A percentile compares a stretch with the other conserved stretches of the same genome.
Conservation (phyloP, 1,140 invertebrate species). For the Musca vetustissima region DNA sequence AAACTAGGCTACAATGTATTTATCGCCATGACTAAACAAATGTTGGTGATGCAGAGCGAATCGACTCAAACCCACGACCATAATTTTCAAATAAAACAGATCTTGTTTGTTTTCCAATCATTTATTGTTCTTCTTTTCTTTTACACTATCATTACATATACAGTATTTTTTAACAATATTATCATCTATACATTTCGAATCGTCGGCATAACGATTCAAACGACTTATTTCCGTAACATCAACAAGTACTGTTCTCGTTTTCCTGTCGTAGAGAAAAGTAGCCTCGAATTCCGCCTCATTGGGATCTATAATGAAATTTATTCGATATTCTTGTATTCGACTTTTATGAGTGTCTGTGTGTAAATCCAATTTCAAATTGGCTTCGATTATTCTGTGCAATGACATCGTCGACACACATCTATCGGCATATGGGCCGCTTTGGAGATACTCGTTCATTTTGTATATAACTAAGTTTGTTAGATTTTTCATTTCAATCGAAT, state of each 20-base stretch:
- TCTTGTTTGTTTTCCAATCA: background rate
- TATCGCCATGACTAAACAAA: no score
- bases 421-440: background rate
- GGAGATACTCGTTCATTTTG: background rate
- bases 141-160: background rate
- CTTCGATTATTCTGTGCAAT: background rate
- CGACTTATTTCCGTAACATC: constrained; percentile 16
- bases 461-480: background rate
- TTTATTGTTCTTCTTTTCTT: background rate
- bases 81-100: no score
- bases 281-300: constrained; percentile 11
- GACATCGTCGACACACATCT: background rate
- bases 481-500: background rate
- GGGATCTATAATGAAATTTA: background rate
- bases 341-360: background rate
- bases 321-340: background rate
- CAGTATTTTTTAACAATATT: constrained; percentile 18
- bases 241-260: background rate
- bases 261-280: background rate
- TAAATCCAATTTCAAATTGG: background rate
- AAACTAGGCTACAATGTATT: no score
- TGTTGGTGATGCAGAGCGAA: no score
- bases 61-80: no score
- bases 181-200: background rate
- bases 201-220: background rate